Percentiles rank a stretch among this genome's conserved stretches.
phyloP scores from a whole-genome alignment of 2,888 invertebrate genomes.

The Drosophila nr. medialis region DNA sequence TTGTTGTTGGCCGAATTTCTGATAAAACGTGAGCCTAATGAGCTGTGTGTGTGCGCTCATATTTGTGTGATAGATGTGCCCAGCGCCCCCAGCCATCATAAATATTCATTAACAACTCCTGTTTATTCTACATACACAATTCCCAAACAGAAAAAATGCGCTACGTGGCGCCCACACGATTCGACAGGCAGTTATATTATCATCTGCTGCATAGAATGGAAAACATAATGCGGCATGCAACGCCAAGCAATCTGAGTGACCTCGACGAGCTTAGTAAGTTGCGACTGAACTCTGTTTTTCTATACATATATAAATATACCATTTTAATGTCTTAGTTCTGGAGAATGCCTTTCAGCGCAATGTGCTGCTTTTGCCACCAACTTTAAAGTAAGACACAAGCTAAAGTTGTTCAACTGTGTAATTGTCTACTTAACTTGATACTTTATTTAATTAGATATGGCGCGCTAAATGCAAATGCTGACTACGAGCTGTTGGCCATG shows the following conservation, averaged over 20 bases:
- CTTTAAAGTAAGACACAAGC: constrained; percentile 41
- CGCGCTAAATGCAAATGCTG: constrained; percentile 72
- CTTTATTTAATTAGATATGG: constrained; percentile 44
- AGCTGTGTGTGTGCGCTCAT: constrained; percentile 34
- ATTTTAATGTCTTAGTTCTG: constrained; percentile 60
- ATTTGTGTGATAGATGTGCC: constrained; percentile 46
- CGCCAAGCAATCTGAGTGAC: not conserved
- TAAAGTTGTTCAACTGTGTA: constrained; percentile 2
- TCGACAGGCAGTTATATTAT: constrained; percentile 73
- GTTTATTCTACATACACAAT: constrained; percentile 8
- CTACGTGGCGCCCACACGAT: constrained; percentile 73
- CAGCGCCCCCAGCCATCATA: constrained; percentile 17
- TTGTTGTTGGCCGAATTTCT: constrained; percentile 74
- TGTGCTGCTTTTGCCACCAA: constrained; percentile 63
- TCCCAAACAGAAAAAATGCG: constrained; percentile 72
- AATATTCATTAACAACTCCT: constrained; percentile 45
- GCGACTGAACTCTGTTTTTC: not conserved
- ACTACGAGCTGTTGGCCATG: constrained; percentile 67
- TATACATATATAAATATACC: not conserved
- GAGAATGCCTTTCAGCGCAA: constrained; percentile 72
- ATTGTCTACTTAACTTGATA: constrained; percentile 1
- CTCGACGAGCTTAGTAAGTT: constrained; percentile 53
- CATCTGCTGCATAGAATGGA: constrained; percentile 69
- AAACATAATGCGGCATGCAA: constrained; percentile 23
- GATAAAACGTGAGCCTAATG: constrained; percentile 81